phyloP scores from a whole-genome alignment of 2,888 invertebrate genomes.

The Heliconius sara region DNA sequence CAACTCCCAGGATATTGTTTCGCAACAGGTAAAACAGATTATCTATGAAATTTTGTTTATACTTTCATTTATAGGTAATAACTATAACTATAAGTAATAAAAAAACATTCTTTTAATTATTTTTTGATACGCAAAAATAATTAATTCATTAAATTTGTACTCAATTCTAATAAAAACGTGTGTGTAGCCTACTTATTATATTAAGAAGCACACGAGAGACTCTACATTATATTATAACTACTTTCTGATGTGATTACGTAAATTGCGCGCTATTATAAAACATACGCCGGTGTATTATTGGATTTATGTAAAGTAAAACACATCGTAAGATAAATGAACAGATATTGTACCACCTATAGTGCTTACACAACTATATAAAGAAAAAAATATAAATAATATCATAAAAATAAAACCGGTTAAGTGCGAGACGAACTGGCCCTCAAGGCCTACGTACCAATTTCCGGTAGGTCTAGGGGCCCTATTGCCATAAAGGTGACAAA shows the following conservation, averaged over 20 bases:
- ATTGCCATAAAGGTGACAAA: too few relatives aligned
- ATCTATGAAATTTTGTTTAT: background rate
- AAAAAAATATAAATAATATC: background rate
- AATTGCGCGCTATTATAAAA: conserved; percentile 1
- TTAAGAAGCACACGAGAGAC: background rate
- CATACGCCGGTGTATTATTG: background rate
- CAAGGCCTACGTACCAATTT: too few relatives aligned
- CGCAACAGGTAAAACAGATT: background rate
- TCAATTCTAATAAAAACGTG: background rate
- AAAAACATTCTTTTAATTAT: background rate
- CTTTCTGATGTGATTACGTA: conserved; percentile 3
- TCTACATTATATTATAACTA: background rate
- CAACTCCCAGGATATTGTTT: background rate
- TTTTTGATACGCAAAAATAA: background rate
- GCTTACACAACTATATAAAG: too few relatives aligned
- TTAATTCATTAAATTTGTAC: background rate
- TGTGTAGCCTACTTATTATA: background rate
- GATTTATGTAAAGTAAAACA: background rate
- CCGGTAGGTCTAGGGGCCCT: too few relatives aligned
- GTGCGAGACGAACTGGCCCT: too few relatives aligned
- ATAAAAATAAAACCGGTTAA: background rate
- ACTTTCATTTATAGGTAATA: background rate
- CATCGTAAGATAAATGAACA: background rate
- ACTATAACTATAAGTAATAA: background rate
- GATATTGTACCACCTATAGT: too few relatives aligned